phyloP scores from a whole-genome alignment of 2,113 vertebrate species.

The Engraulis encrasicolus region DNA sequence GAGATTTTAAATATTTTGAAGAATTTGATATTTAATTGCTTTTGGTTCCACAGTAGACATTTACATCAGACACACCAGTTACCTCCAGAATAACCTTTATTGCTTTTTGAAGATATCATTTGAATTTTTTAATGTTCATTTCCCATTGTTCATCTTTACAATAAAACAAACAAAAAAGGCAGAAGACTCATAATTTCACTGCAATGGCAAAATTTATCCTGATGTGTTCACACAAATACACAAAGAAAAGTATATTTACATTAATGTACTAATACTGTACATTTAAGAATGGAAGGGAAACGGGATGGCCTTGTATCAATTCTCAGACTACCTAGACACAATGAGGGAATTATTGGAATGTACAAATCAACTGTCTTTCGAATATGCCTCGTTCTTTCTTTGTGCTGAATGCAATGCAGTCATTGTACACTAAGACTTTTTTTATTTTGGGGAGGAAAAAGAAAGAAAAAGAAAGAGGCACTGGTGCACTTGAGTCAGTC shows the following conservation, averaged over 20 bases:
- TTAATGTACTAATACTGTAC: constrained; percentile 55
- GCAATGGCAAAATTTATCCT: constrained; percentile 66
- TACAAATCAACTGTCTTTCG: background rate
- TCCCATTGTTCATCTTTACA: constrained; percentile 75
- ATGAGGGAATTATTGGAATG: background rate
- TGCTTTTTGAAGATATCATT: constrained; percentile 79
- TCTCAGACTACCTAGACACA: background rate
- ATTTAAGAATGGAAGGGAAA: background rate
- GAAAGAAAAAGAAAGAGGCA: background rate
- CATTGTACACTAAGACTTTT: background rate
- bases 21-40: no score
- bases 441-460: no score
- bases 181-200: constrained; percentile 64
- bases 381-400: background rate
- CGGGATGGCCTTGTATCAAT: background rate
- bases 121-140: constrained; percentile 65
- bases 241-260: constrained; percentile 78
- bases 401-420: background rate
- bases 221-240: constrained; percentile 73
- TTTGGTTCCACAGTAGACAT: background rate
- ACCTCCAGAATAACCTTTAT: constrained; percentile 83
- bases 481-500: background rate
- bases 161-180: constrained; percentile 74
- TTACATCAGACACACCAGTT: constrained; percentile 50
- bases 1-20: no score